Percentiles rank a stretch among this genome's conserved stretches.
Evolutionary conservation across 2,888 invertebrate genomes (phyloP).

Genomic region (Isotomurus palustris): DNA sequence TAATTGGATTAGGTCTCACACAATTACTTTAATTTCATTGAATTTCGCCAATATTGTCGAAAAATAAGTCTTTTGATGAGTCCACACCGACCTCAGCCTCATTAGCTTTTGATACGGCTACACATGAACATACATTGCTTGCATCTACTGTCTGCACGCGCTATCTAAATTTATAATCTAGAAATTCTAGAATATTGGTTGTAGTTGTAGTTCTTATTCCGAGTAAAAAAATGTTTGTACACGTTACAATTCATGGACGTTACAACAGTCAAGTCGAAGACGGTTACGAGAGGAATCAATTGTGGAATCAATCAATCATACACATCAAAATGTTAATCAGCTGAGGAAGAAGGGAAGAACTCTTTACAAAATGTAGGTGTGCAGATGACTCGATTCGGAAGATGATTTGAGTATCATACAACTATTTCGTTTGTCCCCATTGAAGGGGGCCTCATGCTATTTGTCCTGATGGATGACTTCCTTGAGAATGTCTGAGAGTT

Average conservation of each 20-base stretch:
- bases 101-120: too few relatives aligned
- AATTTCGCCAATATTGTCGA: slow-evolving; percentile 16
- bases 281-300: background rate
- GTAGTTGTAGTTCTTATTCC: too few relatives aligned
- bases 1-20: too few relatives aligned
- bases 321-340: too few relatives aligned
- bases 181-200: too few relatives aligned
- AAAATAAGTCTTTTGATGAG: slow-evolving; percentile 18
- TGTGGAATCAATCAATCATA: too few relatives aligned
- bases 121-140: too few relatives aligned
- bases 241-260: background rate
- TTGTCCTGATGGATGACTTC: slow-evolving; percentile 13
- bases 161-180: too few relatives aligned
- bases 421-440: slow-evolving; percentile 2
- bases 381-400: background rate
- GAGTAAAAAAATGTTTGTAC: too few relatives aligned
- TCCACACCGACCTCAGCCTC: background rate
- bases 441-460: slow-evolving; percentile 8
- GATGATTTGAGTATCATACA: slow-evolving; percentile 1
- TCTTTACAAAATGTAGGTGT: slow-evolving; percentile 5
- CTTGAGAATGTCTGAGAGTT: slow-evolving; percentile 37
- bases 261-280: background rate
- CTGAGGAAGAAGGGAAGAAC: too few relatives aligned
- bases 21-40: too few relatives aligned
- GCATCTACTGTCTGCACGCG: too few relatives aligned